Conservation (phyloP, 2,113 vertebrate species). For the Colaptes auratus region DNA sequence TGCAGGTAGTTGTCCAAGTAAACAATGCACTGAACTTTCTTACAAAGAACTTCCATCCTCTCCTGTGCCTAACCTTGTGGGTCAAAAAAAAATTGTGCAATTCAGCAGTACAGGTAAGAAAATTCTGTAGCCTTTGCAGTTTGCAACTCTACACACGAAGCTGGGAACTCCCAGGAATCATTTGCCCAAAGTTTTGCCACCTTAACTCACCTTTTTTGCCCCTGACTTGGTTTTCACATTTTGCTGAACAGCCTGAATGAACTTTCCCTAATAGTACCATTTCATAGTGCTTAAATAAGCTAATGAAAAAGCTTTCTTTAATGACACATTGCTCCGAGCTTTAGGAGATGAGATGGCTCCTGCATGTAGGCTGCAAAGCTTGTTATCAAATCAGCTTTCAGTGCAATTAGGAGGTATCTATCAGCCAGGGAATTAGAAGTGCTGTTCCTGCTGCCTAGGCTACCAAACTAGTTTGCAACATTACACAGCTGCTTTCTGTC, state of each 20-base stretch:
- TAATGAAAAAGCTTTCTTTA: constrained; percentile 27
- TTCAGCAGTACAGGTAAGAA: background rate
- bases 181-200: background rate
- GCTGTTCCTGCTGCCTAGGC: background rate
- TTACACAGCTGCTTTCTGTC: background rate
- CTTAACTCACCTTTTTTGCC: background rate
- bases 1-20: background rate
- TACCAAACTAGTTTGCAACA: constrained; percentile 3
- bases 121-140: background rate
- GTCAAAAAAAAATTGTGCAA: background rate
- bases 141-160: background rate
- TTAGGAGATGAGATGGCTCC: background rate
- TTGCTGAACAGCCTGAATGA: background rate
- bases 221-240: background rate
- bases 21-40: background rate
- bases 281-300: background rate
- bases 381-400: constrained; percentile 45
- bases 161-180: background rate
- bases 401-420: background rate
- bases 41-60: background rate
- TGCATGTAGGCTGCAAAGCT: constrained; percentile 21
- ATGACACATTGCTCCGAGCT: background rate
- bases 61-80: background rate
- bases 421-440: background rate
- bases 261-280: background rate